Conservation (phyloP, 1,140 invertebrate genomes). For the Harpegnathos saltator region DNA sequence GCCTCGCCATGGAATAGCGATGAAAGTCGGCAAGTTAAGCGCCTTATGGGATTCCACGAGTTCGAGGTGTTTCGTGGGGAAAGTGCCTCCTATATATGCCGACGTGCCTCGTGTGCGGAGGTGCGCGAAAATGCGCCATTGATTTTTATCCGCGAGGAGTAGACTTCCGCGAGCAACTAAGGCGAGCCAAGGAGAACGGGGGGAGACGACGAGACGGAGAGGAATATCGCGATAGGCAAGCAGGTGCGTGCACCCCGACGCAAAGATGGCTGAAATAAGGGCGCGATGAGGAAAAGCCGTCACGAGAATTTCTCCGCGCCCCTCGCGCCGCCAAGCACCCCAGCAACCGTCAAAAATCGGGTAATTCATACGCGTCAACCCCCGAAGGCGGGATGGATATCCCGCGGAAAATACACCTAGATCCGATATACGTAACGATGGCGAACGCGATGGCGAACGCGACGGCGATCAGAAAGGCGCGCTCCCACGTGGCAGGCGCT, state of each 20-base stretch:
- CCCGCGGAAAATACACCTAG: not conserved
- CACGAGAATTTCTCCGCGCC: constrained; percentile 24
- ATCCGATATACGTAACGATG: too few relatives aligned
- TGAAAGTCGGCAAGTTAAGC: constrained; percentile 75
- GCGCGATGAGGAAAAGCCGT: constrained; percentile 23
- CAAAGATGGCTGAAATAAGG: constrained; percentile 26
- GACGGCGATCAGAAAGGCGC: not conserved
- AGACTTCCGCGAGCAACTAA: constrained; percentile 60
- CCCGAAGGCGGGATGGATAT: constrained; percentile 10
- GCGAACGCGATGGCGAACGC: too few relatives aligned
- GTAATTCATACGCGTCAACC: constrained; percentile 1
- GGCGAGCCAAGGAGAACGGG: too few relatives aligned
- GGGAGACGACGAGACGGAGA: not conserved
- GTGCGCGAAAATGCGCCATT: constrained; percentile 70
- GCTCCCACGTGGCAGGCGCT: too few relatives aligned
- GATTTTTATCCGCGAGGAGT: constrained; percentile 77
- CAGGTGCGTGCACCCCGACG: constrained; percentile 40
- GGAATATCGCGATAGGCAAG: constrained; percentile 65
- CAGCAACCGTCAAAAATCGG: constrained; percentile 12
- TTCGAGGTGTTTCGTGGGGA: constrained; percentile 61
- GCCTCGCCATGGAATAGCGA: constrained; percentile 62
- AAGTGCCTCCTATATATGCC: constrained; percentile 68
- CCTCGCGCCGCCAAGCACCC: not conserved
- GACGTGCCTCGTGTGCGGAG: constrained; percentile 74
- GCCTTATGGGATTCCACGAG: constrained; percentile 69